These are phyloP conservation scores for Platyscapa corneri DNA, from an alignment of 1,140 invertebrate genomes.

Conservation along the genomic window DNA sequence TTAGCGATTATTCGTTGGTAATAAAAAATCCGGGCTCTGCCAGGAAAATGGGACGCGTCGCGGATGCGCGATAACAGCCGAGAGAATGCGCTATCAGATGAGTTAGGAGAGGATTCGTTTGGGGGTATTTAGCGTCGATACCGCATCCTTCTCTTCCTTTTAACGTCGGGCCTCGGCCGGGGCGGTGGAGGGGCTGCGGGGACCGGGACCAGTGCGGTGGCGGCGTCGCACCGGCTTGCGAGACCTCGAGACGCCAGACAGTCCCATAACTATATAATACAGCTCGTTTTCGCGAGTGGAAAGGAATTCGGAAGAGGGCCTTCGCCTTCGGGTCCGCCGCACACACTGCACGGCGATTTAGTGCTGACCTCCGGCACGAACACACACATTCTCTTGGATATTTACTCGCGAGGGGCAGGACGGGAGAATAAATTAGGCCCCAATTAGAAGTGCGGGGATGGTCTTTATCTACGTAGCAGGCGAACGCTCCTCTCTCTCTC, in stretches of 20 bases:
- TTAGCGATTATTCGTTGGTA: too few relatives aligned
- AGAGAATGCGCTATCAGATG: neutral
- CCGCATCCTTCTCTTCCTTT: neutral
- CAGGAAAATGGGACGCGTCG: too few relatives aligned
- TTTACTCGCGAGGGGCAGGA: constrained; percentile 4
- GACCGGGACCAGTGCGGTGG: too few relatives aligned
- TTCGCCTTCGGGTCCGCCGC: neutral
- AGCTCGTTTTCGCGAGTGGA: constrained; percentile 5
- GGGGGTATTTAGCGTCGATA: neutral
- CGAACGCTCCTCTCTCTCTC: neutral
- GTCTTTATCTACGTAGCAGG: constrained; percentile 40
- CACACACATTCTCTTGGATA: neutral
- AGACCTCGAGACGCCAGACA: constrained; percentile 51
- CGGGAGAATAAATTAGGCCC: constrained; percentile 53
- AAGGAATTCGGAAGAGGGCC: constrained; percentile 46
- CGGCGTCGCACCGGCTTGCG: neutral
- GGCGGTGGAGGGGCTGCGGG: neutral
- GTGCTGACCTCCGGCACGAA: constrained; percentile 19
- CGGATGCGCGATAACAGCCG: too few relatives aligned
- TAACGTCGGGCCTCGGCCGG: neutral
- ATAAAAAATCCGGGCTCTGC: too few relatives aligned
- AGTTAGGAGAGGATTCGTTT: neutral
- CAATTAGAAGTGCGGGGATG: constrained; percentile 46
- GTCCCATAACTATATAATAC: constrained; percentile 3
- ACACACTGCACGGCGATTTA: neutral